Percentiles rank a stretch among this genome's conserved stretches.
phyloP scores from a whole-genome alignment of 1,140 invertebrate genomes.

The Saccostrea glomerata region DNA sequence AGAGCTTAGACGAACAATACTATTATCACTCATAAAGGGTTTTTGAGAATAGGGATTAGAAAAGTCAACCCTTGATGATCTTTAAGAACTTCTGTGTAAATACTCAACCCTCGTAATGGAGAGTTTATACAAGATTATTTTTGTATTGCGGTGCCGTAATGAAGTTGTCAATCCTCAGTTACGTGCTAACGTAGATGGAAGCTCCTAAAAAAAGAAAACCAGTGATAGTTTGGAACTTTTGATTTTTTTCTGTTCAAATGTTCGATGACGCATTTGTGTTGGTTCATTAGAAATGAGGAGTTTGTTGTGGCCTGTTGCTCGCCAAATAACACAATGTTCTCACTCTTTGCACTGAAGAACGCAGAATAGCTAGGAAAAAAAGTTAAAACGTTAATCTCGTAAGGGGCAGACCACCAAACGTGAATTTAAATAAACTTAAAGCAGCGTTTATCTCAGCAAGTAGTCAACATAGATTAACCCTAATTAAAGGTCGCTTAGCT shows the following conservation, averaged over 20 bases:
- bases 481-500: conserved; percentile 38
- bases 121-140: conserved; percentile 15
- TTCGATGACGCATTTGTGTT: neutral
- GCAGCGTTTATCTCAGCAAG: conserved; percentile 29
- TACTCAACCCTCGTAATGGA: neutral
- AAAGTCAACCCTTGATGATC: conserved; percentile 24
- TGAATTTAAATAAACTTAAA: conserved; percentile 36
- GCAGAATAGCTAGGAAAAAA: conserved; percentile 12
- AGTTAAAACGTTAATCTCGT: conserved; percentile 18
- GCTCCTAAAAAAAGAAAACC: neutral
- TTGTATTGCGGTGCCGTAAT: neutral
- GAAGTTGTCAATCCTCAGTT: conserved; percentile 9
- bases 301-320: neutral
- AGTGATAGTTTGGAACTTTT: neutral
- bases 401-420: conserved; percentile 31
- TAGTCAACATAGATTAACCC: conserved; percentile 36
- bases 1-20: conserved; percentile 5
- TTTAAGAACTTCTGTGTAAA: conserved; percentile 38
- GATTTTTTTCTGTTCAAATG: neutral
- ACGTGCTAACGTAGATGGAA: neutral
- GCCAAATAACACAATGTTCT: neutral
- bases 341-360: neutral
- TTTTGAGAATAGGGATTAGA: conserved; percentile 34
- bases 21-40: conserved; percentile 26
- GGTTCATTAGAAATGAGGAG: neutral